phyloP scores from a whole-genome alignment of 2,797 vertebrate genomes.

The Pseudotriccus pelzelni region DNA sequence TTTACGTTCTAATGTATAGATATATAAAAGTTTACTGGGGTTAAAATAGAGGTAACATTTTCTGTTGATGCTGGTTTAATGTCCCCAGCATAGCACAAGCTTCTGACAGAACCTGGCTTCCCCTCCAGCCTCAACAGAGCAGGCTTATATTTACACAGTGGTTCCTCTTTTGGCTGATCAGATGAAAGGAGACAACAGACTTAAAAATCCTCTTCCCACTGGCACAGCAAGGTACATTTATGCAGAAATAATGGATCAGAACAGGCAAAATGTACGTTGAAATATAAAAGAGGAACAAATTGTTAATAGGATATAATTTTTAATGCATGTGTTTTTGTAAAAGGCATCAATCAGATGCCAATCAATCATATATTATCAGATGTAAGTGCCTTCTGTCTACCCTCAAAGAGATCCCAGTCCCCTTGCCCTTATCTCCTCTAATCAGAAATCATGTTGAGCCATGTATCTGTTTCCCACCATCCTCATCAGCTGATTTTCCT shows the following conservation, averaged over 20 bases:
- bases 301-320: not conserved
- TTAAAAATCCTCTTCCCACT: not conserved
- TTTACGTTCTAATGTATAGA: not conserved
- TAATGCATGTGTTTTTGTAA: not conserved
- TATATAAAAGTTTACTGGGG: not conserved
- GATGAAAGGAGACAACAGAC: not conserved
- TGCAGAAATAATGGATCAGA: not conserved
- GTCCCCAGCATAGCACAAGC: not conserved
- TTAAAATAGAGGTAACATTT: not conserved
- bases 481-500: not conserved
- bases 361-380: not conserved
- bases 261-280: not conserved
- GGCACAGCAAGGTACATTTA: not conserved
- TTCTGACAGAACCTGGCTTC: not conserved
- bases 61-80: not conserved
- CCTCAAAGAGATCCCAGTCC: not conserved
- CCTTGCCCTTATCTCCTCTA: not conserved
- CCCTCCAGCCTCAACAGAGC: not conserved
- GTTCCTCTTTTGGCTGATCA: not conserved
- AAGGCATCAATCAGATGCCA: not conserved
- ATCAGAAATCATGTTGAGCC: not conserved
- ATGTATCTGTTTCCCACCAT: not conserved
- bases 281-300: not conserved
- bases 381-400: not conserved
- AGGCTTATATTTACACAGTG: not conserved